Percentiles rank a stretch among this genome's conserved stretches.
Evolutionary conservation across 2,797 vertebrate genomes (phyloP).

Genomic region (Intellagama lesueurii): DNA sequence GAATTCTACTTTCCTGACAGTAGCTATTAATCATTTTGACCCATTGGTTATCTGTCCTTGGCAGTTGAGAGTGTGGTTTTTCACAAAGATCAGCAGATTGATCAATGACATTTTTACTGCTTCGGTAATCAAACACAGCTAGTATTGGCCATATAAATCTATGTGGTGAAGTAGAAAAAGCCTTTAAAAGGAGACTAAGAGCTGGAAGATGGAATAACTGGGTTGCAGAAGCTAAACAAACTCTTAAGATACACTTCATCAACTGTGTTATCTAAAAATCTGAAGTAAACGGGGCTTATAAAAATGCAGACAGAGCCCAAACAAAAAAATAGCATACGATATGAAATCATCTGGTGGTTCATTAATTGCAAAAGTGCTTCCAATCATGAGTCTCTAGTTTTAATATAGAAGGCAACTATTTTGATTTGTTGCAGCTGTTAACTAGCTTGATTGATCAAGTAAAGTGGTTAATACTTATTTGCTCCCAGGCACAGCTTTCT

Average conservation of each 20-base stretch:
- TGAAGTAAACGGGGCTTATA: slow-evolving; percentile 38
- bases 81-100: slow-evolving; percentile 17
- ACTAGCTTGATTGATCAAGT: slow-evolving; percentile 23
- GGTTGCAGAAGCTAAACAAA: neutral
- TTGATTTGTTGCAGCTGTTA: slow-evolving; percentile 27
- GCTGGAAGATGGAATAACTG: slow-evolving; percentile 15
- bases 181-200: slow-evolving; percentile 4
- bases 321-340: neutral
- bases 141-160: slow-evolving; percentile 17
- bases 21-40: slow-evolving; percentile 13
- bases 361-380: slow-evolving; percentile 5
- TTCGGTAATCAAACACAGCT: slow-evolving; percentile 20
- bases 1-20: slow-evolving; percentile 15
- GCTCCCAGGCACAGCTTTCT: neutral
- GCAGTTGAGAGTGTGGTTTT: neutral
- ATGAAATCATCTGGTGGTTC: slow-evolving; percentile 31
- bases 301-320: slow-evolving; percentile 26
- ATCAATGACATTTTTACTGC: neutral
- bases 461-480: neutral
- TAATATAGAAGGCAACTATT: slow-evolving; percentile 28
- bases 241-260: neutral
- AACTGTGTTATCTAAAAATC: slow-evolving; percentile 3
- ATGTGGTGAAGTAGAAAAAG: neutral
- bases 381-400: neutral
- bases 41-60: slow-evolving; percentile 27